Percentiles rank a stretch among this genome's conserved stretches.
Conservation (phyloP, 2,797 vertebrate genomes). For the Sciurus vulgaris region DNA sequence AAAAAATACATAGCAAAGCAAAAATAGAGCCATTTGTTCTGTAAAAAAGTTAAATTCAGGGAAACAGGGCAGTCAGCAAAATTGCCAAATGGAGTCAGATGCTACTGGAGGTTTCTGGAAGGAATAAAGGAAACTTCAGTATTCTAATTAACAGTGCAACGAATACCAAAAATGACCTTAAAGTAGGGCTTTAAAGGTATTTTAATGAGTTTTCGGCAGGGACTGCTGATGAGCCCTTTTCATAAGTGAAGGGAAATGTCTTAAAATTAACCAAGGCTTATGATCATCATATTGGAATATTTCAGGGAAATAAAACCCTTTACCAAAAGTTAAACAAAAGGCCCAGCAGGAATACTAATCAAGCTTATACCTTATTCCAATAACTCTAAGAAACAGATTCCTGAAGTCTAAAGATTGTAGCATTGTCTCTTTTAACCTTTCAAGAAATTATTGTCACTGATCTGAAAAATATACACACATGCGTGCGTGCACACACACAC, state of each 20-base stretch:
- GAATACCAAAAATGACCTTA: constrained; percentile 80
- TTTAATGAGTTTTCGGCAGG: constrained; percentile 79
- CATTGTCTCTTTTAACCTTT: constrained; percentile 58
- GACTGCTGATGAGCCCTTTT: constrained; percentile 79
- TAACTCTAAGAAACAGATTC: constrained; percentile 67
- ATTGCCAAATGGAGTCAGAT: constrained; percentile 38
- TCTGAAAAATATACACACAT: not conserved
- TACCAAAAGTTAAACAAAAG: constrained; percentile 78
- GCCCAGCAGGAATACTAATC: constrained; percentile 78
- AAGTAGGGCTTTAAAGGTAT: constrained; percentile 77
- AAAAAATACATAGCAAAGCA: constrained; percentile 75
- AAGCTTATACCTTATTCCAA: constrained; percentile 67
- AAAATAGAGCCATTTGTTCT: constrained; percentile 75
- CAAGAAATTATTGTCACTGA: constrained; percentile 42
- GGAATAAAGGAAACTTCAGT: constrained; percentile 63
- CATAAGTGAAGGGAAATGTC: constrained; percentile 78
- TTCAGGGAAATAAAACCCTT: constrained; percentile 82
- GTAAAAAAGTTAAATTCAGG: constrained; percentile 68
- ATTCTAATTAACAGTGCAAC: constrained; percentile 76
- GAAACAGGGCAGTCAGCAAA: constrained; percentile 72
- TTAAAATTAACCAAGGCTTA: constrained; percentile 82
- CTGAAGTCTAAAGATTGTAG: constrained; percentile 63
- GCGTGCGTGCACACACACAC: not conserved
- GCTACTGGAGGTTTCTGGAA: constrained; percentile 66
- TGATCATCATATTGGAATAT: constrained; percentile 81